Evolutionary conservation across 2,113 vertebrate species (phyloP), one percentile per base, ranked within the genome.

Genomic region (Phylloscopus trochiloides): DNA sequence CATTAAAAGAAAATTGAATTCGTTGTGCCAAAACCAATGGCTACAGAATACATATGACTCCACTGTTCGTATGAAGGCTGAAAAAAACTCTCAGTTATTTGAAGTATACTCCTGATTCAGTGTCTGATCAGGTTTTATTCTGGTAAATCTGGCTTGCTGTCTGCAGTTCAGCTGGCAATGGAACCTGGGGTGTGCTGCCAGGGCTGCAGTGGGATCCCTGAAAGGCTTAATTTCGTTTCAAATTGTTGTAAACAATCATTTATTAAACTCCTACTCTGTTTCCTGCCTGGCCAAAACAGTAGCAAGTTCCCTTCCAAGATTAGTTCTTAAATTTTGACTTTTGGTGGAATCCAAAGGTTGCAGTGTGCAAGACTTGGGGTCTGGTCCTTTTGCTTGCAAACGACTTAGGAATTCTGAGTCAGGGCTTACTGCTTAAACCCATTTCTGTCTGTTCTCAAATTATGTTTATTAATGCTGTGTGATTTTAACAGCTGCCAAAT

Each of bases 1-100:
- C 67, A 55, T 83, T 96, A 79, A 93, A 86, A 86, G 75, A 86
- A 96, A 92, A 88, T 90, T 6, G 89, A 81, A 86, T 90, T 93
- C 89, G 65, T 67, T 8, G 5, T 68, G 87, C 70, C 70, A 70
- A 52, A 93, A 48, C 36, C 21, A 31, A 72, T 75, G 76, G 67
- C 54, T 61, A 43, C 36, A 90, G 67, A 82, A 80, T 54, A 31
- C 51, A 21, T 51, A 13, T 59, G 50, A 70, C 31, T 87, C 34
- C 28, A 26, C 26, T 47, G 42, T 54, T 61, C 5, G 0, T 67
- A 63, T 20, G 67, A 62, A 79, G 80, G 63, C 50, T 89, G 80
- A n/a, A 75, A 74, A 90, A 93, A 61, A 10, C 36, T 82, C 52
- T 36, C 0, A 0, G 29, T 59, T 92, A 61, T 57, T 86, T 80